Evolutionary conservation across 2,113 vertebrate genomes (phyloP).

Genomic region (Mugil cephalus): DNA sequence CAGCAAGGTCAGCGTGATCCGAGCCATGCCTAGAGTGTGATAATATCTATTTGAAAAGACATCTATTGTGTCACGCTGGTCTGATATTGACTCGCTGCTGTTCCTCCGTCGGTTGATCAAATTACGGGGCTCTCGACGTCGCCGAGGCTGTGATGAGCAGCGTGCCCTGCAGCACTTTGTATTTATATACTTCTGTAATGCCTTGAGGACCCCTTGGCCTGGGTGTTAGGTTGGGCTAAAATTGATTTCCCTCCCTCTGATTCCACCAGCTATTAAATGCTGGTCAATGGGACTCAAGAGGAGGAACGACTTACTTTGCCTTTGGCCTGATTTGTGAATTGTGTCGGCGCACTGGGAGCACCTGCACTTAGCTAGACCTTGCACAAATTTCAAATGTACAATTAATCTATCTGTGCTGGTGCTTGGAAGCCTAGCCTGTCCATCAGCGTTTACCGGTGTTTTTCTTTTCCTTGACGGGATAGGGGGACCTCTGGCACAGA

Average conservation of each 20-base stretch:
- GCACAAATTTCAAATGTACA: conserved; percentile 25
- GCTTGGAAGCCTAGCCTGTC: conserved; percentile 22
- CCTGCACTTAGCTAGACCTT: conserved; percentile 19
- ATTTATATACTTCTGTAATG: conserved; percentile 45
- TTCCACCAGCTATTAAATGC: conserved; percentile 44
- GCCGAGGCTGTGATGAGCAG: conserved; percentile 3
- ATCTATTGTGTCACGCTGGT: conserved; percentile 26
- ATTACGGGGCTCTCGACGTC: not conserved
- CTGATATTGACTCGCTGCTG: conserved; percentile 32
- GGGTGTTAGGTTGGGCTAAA: conserved; percentile 18
- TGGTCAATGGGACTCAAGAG: conserved; percentile 19
- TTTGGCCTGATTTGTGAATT: conserved; percentile 52
- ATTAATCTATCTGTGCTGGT: conserved; percentile 34
- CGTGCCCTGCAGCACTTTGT: conserved; percentile 36
- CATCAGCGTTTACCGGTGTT: conserved; percentile 27
- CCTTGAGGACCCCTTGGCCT: conserved; percentile 4
- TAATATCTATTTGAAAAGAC: conserved; percentile 44
- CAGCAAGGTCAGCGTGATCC: conserved; percentile 43
- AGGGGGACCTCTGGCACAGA: conserved; percentile 20
- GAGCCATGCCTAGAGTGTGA: conserved; percentile 24
- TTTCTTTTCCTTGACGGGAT: conserved; percentile 25
- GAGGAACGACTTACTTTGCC: conserved; percentile 40
- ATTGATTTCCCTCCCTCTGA: conserved; percentile 57
- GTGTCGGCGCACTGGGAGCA: conserved; percentile 27
- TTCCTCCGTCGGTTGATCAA: conserved; percentile 51